Conservation (phyloP, 2,797 vertebrate genomes). For the Xyrichtys novacula region DNA sequence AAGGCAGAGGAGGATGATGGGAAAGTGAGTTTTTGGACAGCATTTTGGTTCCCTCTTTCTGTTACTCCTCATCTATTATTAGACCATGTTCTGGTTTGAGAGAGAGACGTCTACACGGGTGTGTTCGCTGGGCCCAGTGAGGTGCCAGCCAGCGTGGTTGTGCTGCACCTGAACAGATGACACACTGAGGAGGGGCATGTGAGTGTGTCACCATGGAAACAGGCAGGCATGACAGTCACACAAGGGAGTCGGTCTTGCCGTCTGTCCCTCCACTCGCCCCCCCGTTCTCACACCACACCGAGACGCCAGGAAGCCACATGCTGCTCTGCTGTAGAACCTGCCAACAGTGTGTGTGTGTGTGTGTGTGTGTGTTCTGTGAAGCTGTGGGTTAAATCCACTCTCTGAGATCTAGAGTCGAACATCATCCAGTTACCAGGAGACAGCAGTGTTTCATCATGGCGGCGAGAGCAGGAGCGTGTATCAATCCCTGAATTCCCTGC, state of each 20-base stretch:
- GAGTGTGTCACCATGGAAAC: slow-evolving; percentile 65
- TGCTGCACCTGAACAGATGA: slow-evolving; percentile 44
- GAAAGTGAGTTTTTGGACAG: slow-evolving; percentile 76
- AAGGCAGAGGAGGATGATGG: slow-evolving; percentile 81
- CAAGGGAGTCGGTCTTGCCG: slow-evolving; percentile 52
- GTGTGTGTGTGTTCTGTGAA: slow-evolving; percentile 24
- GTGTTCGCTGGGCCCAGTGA: slow-evolving; percentile 10
- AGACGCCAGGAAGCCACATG: slow-evolving; percentile 42
- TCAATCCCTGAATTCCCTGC: no score
- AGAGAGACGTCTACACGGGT: slow-evolving; percentile 17
- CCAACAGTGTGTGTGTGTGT: slow-evolving; percentile 25
- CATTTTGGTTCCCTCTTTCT: slow-evolving; percentile 19
- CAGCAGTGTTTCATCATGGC: no score
- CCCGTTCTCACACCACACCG: slow-evolving; percentile 29
- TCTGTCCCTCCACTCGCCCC: slow-evolving; percentile 33
- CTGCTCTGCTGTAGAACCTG: slow-evolving; percentile 37
- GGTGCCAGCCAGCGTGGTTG: slow-evolving; percentile 6
- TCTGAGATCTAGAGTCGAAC: slow-evolving; percentile 20
- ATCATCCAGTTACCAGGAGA: slow-evolving; percentile 33
- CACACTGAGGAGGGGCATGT: slow-evolving; percentile 52
- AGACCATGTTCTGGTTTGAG: slow-evolving; percentile 39
- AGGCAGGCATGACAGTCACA: slow-evolving; percentile 64
- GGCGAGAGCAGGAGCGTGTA: not conserved
- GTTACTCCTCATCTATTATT: slow-evolving; percentile 33
- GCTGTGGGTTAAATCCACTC: slow-evolving; percentile 11